phyloP scores from a whole-genome alignment of 2,113 vertebrate species.

The Apistogramma diplotaenia region DNA sequence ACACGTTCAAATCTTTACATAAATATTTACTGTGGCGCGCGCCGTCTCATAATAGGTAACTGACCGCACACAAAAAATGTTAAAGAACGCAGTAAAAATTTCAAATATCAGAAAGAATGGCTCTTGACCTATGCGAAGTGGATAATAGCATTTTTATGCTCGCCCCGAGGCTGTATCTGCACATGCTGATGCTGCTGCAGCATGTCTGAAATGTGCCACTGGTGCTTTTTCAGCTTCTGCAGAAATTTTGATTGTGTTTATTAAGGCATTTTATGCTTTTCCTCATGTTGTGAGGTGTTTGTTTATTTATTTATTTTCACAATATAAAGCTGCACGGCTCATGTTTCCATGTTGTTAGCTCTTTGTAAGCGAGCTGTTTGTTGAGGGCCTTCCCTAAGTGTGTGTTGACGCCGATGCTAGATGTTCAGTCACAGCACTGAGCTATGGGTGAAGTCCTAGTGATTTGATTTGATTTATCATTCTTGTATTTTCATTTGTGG shows the following conservation, averaged over 20 bases:
- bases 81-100: constrained; percentile 1
- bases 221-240: background rate
- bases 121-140: constrained; percentile 3
- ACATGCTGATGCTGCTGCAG: constrained; percentile 12
- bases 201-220: background rate
- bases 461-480: constrained; percentile 48
- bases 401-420: background rate
- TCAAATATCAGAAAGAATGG: background rate
- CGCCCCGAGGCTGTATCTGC: background rate
- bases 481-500: constrained; percentile 42
- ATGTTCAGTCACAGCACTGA: constrained; percentile 8
- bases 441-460: constrained; percentile 12
- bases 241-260: background rate
- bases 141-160: background rate
- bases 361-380: constrained; percentile 11
- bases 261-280: background rate
- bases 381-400: background rate
- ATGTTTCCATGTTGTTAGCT: background rate
- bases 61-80: background rate
- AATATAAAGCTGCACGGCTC: background rate
- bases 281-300: background rate
- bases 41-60: constrained; percentile 1
- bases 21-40: constrained; percentile 11
- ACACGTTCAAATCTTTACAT: constrained; percentile 1
- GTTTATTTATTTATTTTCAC: no score